Conservation (phyloP, 23 tunicate species). For the Ciona savignyi region DNA sequence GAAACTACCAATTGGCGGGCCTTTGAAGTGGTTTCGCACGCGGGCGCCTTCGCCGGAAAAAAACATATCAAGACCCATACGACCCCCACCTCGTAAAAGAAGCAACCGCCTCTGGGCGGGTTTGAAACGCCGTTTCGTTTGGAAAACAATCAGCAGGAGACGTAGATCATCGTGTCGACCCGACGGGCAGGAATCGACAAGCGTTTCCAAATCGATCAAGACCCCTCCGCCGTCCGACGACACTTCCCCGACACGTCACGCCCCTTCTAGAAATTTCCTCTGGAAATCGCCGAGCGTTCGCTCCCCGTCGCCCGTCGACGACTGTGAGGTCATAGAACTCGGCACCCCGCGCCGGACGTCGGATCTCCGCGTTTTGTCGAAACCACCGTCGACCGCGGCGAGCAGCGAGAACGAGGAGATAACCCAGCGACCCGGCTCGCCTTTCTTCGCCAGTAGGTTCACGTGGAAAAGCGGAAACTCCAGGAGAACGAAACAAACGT, state of each 20-base stretch:
- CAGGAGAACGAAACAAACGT: conserved; percentile 5
- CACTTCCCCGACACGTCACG: conserved; percentile 10
- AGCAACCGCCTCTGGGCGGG: conserved; percentile 22
- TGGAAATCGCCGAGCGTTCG: conserved; percentile 40
- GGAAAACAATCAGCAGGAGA: conserved; percentile 33
- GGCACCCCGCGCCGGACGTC: conserved; percentile 4
- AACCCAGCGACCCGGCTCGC: conserved; percentile 1
- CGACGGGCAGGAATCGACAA: conserved; percentile 23
- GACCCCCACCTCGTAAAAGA: neutral
- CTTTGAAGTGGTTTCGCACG: conserved; percentile 46
- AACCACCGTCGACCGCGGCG: neutral
- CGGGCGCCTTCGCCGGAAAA: neutral
- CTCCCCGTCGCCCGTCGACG: conserved; percentile 5
- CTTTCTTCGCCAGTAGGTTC: conserved; percentile 40
- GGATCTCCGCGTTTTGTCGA: neutral
- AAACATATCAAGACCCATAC: neutral
- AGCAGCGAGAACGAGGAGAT: neutral
- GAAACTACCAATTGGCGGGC: conserved; percentile 68
- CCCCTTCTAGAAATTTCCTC: conserved; percentile 44
- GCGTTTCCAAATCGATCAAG: neutral
- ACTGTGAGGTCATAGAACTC: conserved; percentile 22
- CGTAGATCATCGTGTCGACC: conserved; percentile 17
- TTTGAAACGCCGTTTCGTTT: conserved; percentile 45
- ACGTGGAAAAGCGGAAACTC: conserved; percentile 29
- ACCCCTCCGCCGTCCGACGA: conserved; percentile 2